These are phyloP conservation scores for Aspiorhynchus laticeps DNA, from an alignment of 2,113 vertebrate species.

Conservation along the genomic window DNA sequence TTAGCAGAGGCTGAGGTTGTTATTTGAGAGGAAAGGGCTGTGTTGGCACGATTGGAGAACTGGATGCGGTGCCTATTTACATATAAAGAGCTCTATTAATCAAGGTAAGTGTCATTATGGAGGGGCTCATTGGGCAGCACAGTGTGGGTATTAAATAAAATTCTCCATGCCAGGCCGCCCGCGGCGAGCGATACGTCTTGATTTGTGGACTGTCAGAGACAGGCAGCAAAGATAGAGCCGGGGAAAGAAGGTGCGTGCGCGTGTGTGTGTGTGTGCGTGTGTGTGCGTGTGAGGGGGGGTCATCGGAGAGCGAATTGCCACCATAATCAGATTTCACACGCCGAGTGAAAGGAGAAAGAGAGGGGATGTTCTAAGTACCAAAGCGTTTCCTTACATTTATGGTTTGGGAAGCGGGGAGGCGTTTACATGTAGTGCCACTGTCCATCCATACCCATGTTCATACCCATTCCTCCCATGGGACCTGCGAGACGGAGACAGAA, in stretches of 20 bases:
- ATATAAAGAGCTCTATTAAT: constrained; percentile 99
- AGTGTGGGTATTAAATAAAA: constrained; percentile 93
- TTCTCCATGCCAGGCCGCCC: constrained; percentile 87
- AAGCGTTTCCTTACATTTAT: constrained; percentile 77
- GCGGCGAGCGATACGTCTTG: constrained; percentile 89
- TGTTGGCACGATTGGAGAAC: constrained; percentile 78
- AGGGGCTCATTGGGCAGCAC: constrained; percentile 94
- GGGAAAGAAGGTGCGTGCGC: constrained; percentile 80
- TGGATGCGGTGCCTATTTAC: constrained; percentile 92
- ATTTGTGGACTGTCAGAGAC: constrained; percentile 95
- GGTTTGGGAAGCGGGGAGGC: constrained; percentile 80
- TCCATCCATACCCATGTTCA: constrained; percentile 99
- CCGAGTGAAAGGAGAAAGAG: constrained; percentile 35
- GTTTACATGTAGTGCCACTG: constrained; percentile 99
- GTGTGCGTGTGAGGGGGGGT: neutral
- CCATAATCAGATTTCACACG: constrained; percentile 64
- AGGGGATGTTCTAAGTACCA: constrained; percentile 52
- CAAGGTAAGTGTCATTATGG: constrained; percentile 96
- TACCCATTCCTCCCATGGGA: constrained; percentile 97
- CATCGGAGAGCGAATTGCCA: constrained; percentile 71
- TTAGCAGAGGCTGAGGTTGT: constrained; percentile 34
- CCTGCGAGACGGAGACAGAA: constrained; percentile 79
- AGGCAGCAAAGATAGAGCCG: constrained; percentile 63
- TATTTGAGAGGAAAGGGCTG: constrained; percentile 61
- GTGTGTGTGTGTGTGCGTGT: neutral